Percentiles rank a stretch among this genome's conserved stretches.
Evolutionary conservation across 2,888 invertebrate genomes (phyloP).

Genomic region (Stenchaetothrips biformis): DNA sequence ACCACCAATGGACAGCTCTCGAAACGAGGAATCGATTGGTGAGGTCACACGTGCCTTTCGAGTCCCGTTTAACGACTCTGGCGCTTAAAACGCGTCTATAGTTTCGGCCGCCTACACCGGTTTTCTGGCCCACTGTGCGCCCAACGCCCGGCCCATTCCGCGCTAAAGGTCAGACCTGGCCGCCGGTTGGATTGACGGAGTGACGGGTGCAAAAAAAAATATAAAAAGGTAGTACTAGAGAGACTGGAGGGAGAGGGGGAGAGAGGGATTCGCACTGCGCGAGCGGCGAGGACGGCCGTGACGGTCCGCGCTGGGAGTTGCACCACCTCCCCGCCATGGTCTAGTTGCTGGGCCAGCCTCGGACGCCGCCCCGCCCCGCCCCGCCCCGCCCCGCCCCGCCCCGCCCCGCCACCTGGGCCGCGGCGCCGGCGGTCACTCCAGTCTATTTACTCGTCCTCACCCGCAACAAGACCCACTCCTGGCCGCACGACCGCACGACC

Average conservation of each 20-base stretch:
- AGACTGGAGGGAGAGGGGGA: not conserved
- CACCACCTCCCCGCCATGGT: constrained; percentile 4
- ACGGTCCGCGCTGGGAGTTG: not conserved
- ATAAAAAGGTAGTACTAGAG: not conserved
- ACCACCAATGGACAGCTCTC: no score
- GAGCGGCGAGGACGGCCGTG: not conserved
- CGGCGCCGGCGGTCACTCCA: no score
- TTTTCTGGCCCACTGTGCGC: no score
- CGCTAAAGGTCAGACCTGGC: not conserved
- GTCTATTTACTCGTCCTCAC: no score
- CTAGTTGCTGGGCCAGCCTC: not conserved
- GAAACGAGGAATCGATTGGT: no score
- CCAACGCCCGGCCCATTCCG: not conserved
- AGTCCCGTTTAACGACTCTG: no score
- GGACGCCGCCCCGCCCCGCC: not conserved
- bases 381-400: not conserved
- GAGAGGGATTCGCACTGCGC: not conserved
- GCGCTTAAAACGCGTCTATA: no score
- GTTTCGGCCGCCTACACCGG: no score
- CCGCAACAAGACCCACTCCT: no score
- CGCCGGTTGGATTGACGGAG: not conserved
- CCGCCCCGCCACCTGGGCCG: not conserved
- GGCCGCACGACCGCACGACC: no score
- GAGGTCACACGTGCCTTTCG: no score
- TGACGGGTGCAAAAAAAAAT: no score